Percentiles rank a stretch among this genome's conserved stretches.
These are phyloP conservation scores for Cavia aperea DNA, from an alignment of 2,113 vertebrate genomes.

Conservation along the genomic window DNA sequence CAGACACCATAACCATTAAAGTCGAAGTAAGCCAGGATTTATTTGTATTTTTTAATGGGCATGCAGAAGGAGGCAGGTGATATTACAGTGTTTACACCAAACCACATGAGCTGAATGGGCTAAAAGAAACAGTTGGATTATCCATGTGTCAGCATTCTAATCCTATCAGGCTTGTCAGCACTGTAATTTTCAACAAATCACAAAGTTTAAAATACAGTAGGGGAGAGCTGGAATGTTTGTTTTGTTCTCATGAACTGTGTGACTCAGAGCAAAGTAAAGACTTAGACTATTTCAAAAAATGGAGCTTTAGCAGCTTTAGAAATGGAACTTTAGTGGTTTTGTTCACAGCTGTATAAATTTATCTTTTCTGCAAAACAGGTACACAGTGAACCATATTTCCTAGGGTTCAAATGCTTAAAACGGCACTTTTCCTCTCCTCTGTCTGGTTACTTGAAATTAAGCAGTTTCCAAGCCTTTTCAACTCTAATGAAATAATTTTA, in stretches of 20 bases:
- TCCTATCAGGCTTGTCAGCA: conserved; percentile 37
- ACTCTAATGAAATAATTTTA: not conserved
- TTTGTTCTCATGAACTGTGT: conserved; percentile 45
- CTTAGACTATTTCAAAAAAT: conserved; percentile 41
- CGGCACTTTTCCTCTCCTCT: conserved; percentile 33
- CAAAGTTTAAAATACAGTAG: conserved; percentile 48
- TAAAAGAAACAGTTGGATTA: conserved; percentile 52
- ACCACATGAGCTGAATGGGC: conserved; percentile 21
- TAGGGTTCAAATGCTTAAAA: conserved; percentile 18
- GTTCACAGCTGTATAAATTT: conserved; percentile 55
- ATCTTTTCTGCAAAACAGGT: conserved; percentile 38
- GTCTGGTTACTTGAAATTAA: not conserved
- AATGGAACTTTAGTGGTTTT: conserved; percentile 32
- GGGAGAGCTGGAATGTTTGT: conserved; percentile 42
- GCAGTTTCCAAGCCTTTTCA: not conserved
- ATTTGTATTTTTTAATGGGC: conserved; percentile 53
- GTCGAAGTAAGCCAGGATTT: conserved; percentile 34
- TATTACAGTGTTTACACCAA: conserved; percentile 44
- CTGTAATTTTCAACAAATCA: conserved; percentile 45
- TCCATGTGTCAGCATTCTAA: conserved; percentile 53
- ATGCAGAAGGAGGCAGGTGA: conserved; percentile 48
- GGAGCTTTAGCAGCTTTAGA: not conserved
- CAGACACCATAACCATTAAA: not conserved
- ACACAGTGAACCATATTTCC: conserved; percentile 7
- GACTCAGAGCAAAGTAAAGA: conserved; percentile 47